A percentile compares a stretch with the other conserved stretches of the same genome.
Conservation (phyloP, 1,140 invertebrate species). For the Aculops lycopersici region DNA sequence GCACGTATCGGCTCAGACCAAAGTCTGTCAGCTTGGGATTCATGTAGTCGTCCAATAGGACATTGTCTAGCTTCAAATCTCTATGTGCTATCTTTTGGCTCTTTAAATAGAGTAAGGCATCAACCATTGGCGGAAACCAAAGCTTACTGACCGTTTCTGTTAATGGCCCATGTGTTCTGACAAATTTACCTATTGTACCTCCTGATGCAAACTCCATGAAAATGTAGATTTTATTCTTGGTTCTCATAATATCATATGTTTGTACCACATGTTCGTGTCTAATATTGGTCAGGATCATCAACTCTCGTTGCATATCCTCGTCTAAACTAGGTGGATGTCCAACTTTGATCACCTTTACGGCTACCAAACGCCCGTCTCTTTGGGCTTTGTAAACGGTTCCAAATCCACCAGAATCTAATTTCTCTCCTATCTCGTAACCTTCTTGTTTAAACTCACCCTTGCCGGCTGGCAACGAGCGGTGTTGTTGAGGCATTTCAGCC, state of each 20-base stretch:
- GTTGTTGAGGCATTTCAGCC: background rate
- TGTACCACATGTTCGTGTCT: constrained; percentile 1
- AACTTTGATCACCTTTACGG: constrained; percentile 5
- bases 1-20: constrained; percentile 6
- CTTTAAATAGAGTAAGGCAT: constrained; percentile 4
- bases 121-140: constrained; percentile 4
- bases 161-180: constrained; percentile 2
- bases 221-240: constrained; percentile 8
- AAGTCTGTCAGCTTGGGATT: constrained; percentile 7
- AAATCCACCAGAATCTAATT: constrained; percentile 5
- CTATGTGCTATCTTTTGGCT: constrained; percentile 4
- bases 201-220: constrained; percentile 6
- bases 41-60: constrained; percentile 3
- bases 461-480: constrained; percentile 1
- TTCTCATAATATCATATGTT: constrained; percentile 3
- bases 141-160: constrained; percentile 5
- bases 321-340: constrained; percentile 2
- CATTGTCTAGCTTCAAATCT: constrained; percentile 5
- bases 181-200: constrained; percentile 3
- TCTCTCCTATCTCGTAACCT: constrained; percentile 2
- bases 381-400: constrained; percentile 6
- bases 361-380: constrained; percentile 1
- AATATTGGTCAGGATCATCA: constrained; percentile 3
- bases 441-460: background rate
- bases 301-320: constrained; percentile 7